Evolutionary conservation across 2,797 vertebrate genomes (phyloP).

Genomic region (Thamnophis elegans): DNA sequence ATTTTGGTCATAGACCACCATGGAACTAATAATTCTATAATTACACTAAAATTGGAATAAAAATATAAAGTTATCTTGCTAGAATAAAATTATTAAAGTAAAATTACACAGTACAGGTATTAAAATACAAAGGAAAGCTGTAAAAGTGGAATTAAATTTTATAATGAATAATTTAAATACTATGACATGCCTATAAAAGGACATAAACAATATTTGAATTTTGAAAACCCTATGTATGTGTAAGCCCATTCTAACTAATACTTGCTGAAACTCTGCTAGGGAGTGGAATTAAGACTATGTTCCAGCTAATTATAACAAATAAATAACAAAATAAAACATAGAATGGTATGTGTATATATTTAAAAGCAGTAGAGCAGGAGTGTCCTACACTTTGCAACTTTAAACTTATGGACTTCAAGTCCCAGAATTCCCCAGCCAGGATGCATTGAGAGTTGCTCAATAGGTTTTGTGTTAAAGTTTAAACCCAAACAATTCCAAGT

Average conservation of each 20-base stretch:
- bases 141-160: background rate
- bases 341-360: background rate
- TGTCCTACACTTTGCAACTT: background rate
- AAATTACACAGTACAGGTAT: background rate
- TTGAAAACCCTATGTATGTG: background rate
- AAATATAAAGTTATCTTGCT: background rate
- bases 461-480: background rate
- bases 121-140: background rate
- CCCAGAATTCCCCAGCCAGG: background rate
- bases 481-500: background rate
- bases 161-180: background rate
- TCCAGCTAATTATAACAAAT: background rate
- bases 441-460: background rate
- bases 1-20: background rate
- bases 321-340: background rate
- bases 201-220: background rate
- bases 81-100: background rate
- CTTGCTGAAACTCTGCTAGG: background rate
- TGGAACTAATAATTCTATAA: background rate
- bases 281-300: background rate
- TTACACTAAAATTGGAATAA: background rate
- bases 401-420: background rate
- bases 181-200: background rate
- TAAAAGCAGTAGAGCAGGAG: background rate
- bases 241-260: background rate